phyloP scores from a whole-genome alignment of 2,113 vertebrate genomes.

The Lepus americanus region DNA sequence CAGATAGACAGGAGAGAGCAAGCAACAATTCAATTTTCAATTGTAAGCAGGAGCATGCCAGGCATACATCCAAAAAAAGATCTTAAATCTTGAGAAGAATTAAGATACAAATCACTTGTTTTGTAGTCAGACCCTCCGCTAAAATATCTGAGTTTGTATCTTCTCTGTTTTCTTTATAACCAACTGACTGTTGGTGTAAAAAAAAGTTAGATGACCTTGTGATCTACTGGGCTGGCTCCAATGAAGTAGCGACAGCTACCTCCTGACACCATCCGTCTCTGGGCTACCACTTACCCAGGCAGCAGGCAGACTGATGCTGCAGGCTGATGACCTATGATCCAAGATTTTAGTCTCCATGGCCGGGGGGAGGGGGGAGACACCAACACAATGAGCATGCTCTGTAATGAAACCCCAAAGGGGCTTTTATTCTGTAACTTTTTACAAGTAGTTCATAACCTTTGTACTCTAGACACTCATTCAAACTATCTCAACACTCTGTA shows the following conservation, averaged over 20 bases:
- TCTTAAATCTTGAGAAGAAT: constrained; percentile 41
- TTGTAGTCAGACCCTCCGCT: constrained; percentile 9
- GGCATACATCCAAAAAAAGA: constrained; percentile 2
- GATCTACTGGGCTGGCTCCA: not conserved
- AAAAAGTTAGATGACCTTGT: not conserved
- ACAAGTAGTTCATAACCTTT: constrained; percentile 90
- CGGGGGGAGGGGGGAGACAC: constrained; percentile 2
- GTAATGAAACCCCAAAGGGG: constrained; percentile 73
- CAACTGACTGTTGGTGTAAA: not conserved
- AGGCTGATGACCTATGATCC: constrained; percentile 46
- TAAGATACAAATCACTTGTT: constrained; percentile 20
- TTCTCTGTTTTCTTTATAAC: constrained; percentile 30
- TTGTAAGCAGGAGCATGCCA: not conserved
- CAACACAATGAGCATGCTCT: constrained; percentile 50
- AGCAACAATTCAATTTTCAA: constrained; percentile 1
- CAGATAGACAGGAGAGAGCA: not conserved
- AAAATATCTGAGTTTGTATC: constrained; percentile 21
- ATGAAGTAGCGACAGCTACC: constrained; percentile 16
- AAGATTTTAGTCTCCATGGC: constrained; percentile 22
- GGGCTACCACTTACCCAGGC: not conserved
- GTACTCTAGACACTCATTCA: constrained; percentile 88
- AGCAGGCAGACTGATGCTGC: constrained; percentile 30
- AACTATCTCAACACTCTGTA: constrained; percentile 68
- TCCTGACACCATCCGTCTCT: not conserved
- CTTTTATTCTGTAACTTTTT: constrained; percentile 89